Percentiles rank a stretch among this genome's conserved stretches.
Conservation (phyloP, 2,113 vertebrate genomes). For the Caranx ignobilis region DNA sequence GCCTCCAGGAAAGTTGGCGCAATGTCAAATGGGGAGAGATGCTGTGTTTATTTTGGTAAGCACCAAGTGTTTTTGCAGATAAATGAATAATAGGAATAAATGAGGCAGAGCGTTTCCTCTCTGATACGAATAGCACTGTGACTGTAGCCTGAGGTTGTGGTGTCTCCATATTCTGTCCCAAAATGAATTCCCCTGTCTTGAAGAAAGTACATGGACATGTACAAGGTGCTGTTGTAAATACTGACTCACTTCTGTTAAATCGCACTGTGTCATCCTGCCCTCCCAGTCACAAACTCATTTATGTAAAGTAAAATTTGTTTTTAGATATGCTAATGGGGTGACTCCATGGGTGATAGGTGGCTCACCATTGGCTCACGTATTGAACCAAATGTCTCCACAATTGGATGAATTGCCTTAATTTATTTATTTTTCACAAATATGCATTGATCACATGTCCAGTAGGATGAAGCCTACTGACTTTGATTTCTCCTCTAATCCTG, state of each 20-base stretch:
- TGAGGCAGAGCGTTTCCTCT: slow-evolving; percentile 41
- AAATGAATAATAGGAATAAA: slow-evolving; percentile 56
- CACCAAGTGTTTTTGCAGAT: slow-evolving; percentile 49
- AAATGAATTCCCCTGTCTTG: slow-evolving; percentile 1
- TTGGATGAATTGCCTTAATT: no score
- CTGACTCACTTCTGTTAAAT: neutral
- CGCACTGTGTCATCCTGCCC: neutral
- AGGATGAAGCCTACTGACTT: neutral
- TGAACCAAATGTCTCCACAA: neutral
- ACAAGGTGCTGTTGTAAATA: neutral
- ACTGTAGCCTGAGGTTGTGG: slow-evolving; percentile 14
- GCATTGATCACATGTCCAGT: neutral
- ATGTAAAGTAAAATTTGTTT: neutral
- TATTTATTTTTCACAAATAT: neutral
- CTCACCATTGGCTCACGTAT: neutral
- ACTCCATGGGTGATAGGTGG: no score
- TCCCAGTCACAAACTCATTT: no score
- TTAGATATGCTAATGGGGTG: neutral
- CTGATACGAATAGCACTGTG: slow-evolving; percentile 14
- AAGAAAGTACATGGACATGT: neutral
- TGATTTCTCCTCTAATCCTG: no score
- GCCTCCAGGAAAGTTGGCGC: slow-evolving; percentile 51
- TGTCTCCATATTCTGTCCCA: slow-evolving; percentile 5
- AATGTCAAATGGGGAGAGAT: slow-evolving; percentile 38
- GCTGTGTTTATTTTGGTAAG: slow-evolving; percentile 52